Evolutionary conservation across 2,113 vertebrate genomes (phyloP).

Genomic region (Tautogolabrus adspersus): DNA sequence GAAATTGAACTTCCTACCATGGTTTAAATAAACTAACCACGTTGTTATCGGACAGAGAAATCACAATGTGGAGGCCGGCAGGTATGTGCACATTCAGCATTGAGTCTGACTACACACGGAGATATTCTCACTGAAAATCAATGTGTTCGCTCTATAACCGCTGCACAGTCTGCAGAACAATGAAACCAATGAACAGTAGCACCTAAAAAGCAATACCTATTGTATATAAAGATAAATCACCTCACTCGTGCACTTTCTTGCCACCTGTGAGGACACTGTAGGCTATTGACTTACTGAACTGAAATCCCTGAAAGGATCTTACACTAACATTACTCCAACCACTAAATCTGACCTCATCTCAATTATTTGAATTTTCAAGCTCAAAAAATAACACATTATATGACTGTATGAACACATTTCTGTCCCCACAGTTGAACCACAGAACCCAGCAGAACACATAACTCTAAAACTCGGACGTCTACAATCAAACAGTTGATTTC

Average conservation of each 20-base stretch:
- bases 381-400: no score
- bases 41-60: conserved; percentile 50
- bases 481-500: accelerated
- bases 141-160: not conserved
- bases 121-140: not conserved
- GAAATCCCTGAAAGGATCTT: no score
- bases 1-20: conserved; percentile 37
- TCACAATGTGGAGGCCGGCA: conserved; percentile 12
- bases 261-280: no score
- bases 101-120: not conserved
- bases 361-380: not conserved
- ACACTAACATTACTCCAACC: no score
- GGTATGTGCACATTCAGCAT: conserved; percentile 50
- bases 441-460: not conserved
- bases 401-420: not conserved
- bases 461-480: not conserved
- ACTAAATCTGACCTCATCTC: no score
- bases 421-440: not conserved
- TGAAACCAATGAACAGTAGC: no score
- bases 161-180: not conserved
- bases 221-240: no score
- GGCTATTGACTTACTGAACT: no score
- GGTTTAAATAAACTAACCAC: conserved; percentile 60
- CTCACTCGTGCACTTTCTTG: no score
- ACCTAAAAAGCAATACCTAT: no score